A percentile compares a stretch with the other conserved stretches of the same genome.
phyloP scores from a whole-genome alignment of 2,888 invertebrate genomes.

The Myopa tessellatipennis region DNA sequence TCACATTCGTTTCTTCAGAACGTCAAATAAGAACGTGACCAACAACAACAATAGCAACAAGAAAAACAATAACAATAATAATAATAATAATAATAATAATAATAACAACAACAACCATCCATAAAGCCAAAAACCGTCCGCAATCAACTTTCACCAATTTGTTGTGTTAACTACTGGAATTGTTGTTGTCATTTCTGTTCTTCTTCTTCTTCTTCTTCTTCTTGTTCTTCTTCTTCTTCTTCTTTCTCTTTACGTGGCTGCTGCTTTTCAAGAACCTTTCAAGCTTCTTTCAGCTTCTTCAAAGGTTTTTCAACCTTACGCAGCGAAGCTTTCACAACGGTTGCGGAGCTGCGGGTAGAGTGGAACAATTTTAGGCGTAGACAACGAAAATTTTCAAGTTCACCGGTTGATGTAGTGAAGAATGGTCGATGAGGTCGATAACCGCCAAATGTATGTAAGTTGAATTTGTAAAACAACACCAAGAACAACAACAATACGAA shows the following conservation, averaged over 20 bases:
- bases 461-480: no score
- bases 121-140: conserved; percentile 49
- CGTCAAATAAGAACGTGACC: conserved; percentile 60
- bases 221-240: conserved; percentile 24
- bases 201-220: conserved; percentile 7
- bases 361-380: no score
- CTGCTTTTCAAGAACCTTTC: conserved; percentile 26
- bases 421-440: no score
- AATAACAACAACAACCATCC: conserved; percentile 53
- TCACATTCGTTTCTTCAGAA: no score
- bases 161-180: conserved; percentile 63
- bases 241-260: conserved; percentile 38
- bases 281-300: neutral
- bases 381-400: no score
- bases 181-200: conserved; percentile 38
- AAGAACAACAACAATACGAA: no score
- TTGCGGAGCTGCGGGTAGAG: no score
- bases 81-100: no score
- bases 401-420: no score
- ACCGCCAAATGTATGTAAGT: no score
- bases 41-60: conserved; percentile 44
- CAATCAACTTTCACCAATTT: conserved; percentile 66
- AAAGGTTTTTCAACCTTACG: conserved; percentile 1
- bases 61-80: no score
- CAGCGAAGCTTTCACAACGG: no score